Conservation (phyloP, 2,113 vertebrate species). For the Hyperopisus bebe region DNA sequence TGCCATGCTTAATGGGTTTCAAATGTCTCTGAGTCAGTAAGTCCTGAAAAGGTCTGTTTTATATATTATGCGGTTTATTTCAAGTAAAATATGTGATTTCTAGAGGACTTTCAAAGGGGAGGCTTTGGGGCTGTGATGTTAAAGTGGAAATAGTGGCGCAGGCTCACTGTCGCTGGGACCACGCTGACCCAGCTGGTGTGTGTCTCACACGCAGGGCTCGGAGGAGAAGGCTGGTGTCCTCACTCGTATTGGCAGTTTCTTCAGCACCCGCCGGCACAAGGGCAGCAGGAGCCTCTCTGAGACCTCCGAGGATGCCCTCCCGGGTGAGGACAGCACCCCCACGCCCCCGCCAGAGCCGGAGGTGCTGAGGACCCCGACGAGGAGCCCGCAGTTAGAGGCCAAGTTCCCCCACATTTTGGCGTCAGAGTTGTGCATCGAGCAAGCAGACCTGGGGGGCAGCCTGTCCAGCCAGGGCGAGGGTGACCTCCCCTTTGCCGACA, state of each 20-base stretch:
- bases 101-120: not conserved
- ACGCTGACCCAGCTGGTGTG: not conserved
- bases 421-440: not conserved
- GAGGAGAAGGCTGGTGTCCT: constrained; percentile 53
- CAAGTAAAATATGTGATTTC: not conserved
- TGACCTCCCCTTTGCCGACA: constrained; percentile 55
- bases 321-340: constrained; percentile 7
- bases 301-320: constrained; percentile 7
- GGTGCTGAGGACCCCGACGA: constrained; percentile 27
- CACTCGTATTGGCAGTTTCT: constrained; percentile 48
- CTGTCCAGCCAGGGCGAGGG: constrained; percentile 32
- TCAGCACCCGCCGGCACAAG: constrained; percentile 43
- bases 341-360: constrained; percentile 19
- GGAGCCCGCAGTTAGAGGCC: constrained; percentile 24
- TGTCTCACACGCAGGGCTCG: constrained; percentile 38
- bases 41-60: not conserved
- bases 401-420: not conserved
- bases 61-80: not conserved
- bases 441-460: not conserved
- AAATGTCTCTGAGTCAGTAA: not conserved
- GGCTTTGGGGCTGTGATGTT: not conserved
- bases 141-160: not conserved
- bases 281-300: constrained; percentile 38
- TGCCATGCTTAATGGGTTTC: not conserved
- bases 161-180: not conserved